Base-by-base conservation (phyloP, 2,797 vertebrate genomes). In the Myioborus melanocephalus region DNA sequence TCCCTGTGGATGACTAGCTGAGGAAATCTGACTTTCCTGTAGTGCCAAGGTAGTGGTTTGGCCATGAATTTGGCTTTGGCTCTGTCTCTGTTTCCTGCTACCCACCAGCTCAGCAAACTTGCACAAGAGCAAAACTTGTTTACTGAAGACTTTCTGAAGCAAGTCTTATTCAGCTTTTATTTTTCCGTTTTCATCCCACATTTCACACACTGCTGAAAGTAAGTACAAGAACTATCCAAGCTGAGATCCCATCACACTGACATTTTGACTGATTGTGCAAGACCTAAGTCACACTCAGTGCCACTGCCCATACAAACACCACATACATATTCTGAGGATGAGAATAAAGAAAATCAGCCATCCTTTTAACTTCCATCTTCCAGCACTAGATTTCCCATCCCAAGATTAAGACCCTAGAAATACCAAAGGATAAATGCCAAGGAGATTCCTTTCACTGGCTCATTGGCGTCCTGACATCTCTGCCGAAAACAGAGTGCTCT, bases 361-460 rank as follows among this genome's bases (percentile, higher is more conserved):
- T 53, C 43, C 76, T 88, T 59, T 86, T 44, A 92, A 56, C 61
- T 55, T 78, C 78, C 30, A 6, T 79, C 89, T 80, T 78, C 44
- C 81, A 85, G 55, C 80, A 83, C 55, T 71, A 65, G 69, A 66
- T 83, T 91, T 86, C 52, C 85, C 43, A 81, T 57, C 65, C 57
- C 72, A 81, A 90, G 89, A 89, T 95, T 93, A 96, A 89, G 47
- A 88, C 72, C 65, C 93, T 93, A 93, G 81, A 90, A 93, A 93
- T 95, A 77, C 84, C 86, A 82, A 76, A 84, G 73, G 76, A 82
- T 93, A 88, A 87, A 75, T 2, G 39, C 85, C 75, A 89, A 75
- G 87, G 90, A 96, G 83, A 93, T 96, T 93, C 94, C 92, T 90
- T 92, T 94, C 85, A 91, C 86, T 96, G 95, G 90, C 83, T 96